Base-by-base conservation (phyloP, 2,888 invertebrate genomes). In the Nowickia ferox region DNA sequence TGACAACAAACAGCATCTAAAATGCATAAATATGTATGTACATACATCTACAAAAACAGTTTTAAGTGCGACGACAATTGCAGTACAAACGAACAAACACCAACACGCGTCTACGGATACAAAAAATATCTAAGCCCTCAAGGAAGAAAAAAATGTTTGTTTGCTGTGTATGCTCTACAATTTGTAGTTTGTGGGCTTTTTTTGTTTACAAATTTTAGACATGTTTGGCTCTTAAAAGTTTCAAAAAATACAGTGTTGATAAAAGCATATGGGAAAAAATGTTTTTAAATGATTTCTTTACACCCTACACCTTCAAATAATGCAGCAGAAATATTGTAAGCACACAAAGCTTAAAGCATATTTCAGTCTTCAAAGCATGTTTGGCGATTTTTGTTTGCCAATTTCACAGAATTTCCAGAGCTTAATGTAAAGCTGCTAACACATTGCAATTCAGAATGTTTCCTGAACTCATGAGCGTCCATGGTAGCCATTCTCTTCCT, bases 1-100 rank as follows among this genome's bases (percentile, higher is more conserved):
- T 75, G 81, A 81, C 76, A 77, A 71, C 53, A 75, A 77, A 74
- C 57, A 59, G 63, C 75, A 76, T 61, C 61, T 61, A 48, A 38
- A 55, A 57, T 17, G 40, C n/a, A 57, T n/a, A 13, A n/a, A n/a
- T n/a, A n/a, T n/a, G n/a, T n/a, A 2, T 9, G 10, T 46, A 13
- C 1, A n/a, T n/a, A n/a, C 3, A 44, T 8, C 6, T 10, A 59
- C n/a, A 44, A 76, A 51, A 57, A 53, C 42, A 44, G 51, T 61
- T 74, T 63, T 44, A 61, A 63, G 71, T 71, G 65, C 63, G 53
- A 74, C 71, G 68, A 65, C 55, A 42, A 17, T 30, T 30, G 30
- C 30, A 30, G 30, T 30, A 30, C 19, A 30, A 48, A 42, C 10
- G 42, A 68, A n/a, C n/a, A 30, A 46, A 57, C 61, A 61, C 22